Evolutionary conservation across 30 jellyfish, hydroid and myxozoan genomes (phyloP), one percentile per base, ranked within the genome.

Genomic region (Aurelia sp.): DNA sequence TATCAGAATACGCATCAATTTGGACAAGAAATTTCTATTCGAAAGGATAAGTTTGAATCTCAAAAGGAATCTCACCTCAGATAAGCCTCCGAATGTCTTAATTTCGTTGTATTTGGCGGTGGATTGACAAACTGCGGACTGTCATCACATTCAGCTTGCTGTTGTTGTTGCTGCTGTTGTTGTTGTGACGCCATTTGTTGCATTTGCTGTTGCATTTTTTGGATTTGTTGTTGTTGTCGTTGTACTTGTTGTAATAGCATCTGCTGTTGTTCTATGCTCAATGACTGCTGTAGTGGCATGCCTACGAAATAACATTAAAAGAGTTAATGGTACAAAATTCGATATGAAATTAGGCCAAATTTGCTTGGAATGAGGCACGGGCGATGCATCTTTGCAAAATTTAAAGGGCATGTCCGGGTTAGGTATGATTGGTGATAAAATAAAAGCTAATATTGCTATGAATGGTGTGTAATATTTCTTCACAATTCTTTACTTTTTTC

Each of bases 61-160:
- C 4, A 44, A 10, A 12, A 9, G 10, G 13, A 44, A 10, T 44
- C 16, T 44, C 12, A 93, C 98, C 97, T 87, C 17, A 93, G 72
- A 57, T 93, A 93, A 12, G 97, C 97, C 70, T 93, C 98, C 6
- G 98, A 93, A 50, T 93, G 98, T 50, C 98, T 60, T 60, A 93
- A 82, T 58, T 93, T 93, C 71, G 89, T 76, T 37, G 98, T 82
- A 81, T 58, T 87, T 6, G 89, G 87, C 40, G 95, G 97, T 47
- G 98, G 91, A 23, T 94, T 76, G 33, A 89, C 92, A 79, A 93
- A 88, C 76, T 68, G 58, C 53, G 97, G 95, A 47, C 61, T 74
- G 1, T 86, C 94, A 27, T 92, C 96, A 11, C 75, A 60, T 4
- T 44, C 62, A 13, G 85, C 68, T 71, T 78, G 91, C 78, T 62